Base-by-base conservation (phyloP, 2,113 vertebrate species). In the Eulacestoma nigropectus region DNA sequence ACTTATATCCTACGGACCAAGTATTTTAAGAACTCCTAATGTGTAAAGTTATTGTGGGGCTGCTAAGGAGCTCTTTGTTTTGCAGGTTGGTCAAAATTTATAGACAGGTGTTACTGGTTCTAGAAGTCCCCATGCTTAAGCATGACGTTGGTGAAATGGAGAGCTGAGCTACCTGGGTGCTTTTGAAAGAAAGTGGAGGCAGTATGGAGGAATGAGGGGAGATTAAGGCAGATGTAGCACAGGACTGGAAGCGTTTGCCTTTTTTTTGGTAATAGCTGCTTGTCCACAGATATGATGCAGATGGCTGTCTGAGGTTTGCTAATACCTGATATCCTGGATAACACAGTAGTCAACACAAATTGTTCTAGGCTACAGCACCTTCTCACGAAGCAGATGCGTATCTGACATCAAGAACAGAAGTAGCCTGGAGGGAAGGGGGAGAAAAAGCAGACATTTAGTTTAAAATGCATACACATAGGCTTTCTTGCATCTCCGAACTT, bases 211-310 rank as follows among this genome's bases (percentile, higher is more conserved):
- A 96, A 92, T 84, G 94, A 97, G 97, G 94, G 90, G 94, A 97
- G 94, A 97, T 98, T 98, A 98, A 98, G 98, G 98, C 98, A 98
- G 98, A 96, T 97, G 97, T 83, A 98, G 97, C 97, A 94, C 93
- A 95, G 97, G 97, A 97, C 95, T 95, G 97, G 95, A 97, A 97
- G 97, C 96, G 86, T 96, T 98, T 90, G 98, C 98, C 97, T 97
- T 98, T 96, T 89, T 95, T 97, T 98, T 98, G 98, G 98, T 98
- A 98, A 97, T 97, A 98, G 98, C 98, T 98, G 98, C 98, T 98
- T 98, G 98, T 98, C 98, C 98, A 98, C 97, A 97, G 97, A 97
- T 97, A 98, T 90, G 98, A 97, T 97, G 98, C 96, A 95, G 98
- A 97, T 97, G 98, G 98, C 97, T 97, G 96, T 97, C 97, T 96